phyloP scores from a whole-genome alignment of 2,113 vertebrate genomes.

The Microtus pennsylvanicus region DNA sequence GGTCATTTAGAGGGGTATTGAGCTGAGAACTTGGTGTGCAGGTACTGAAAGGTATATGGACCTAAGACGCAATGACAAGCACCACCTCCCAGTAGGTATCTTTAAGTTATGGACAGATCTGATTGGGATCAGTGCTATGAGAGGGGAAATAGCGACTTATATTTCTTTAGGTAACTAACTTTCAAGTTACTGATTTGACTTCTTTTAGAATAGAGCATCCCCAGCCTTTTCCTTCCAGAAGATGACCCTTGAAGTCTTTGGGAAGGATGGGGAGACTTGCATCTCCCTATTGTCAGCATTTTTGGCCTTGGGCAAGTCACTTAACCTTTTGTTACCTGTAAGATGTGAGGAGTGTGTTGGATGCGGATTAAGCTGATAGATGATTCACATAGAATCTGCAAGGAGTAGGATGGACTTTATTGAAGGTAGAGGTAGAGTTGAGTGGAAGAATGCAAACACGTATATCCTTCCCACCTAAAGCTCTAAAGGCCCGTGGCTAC shows the following conservation, averaged over 20 bases:
- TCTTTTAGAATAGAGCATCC: not conserved
- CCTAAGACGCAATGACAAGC: not conserved
- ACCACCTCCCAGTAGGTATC: not conserved
- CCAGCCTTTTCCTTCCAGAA: conserved; percentile 13
- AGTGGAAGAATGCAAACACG: not conserved
- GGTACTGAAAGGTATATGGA: not conserved
- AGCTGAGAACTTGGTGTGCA: not conserved
- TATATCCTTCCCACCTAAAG: not conserved
- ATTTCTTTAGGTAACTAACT: not conserved
- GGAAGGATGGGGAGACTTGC: not conserved
- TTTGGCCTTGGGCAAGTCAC: not conserved
- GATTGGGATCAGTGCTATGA: not conserved
- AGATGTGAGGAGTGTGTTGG: not conserved
- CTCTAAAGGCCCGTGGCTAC: not conserved
- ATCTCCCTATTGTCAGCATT: not conserved
- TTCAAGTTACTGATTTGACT: not conserved
- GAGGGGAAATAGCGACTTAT: not conserved
- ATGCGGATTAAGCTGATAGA: not conserved
- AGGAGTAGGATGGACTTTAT: not conserved
- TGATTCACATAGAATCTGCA: not conserved
- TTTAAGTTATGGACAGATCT: not conserved
- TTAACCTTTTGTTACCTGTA: not conserved
- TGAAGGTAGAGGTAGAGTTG: not conserved
- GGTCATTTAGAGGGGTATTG: not conserved
- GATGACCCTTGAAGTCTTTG: not conserved